Evolutionary conservation across 1,140 invertebrate species (phyloP).

Genomic region (Heliothis virescens): DNA sequence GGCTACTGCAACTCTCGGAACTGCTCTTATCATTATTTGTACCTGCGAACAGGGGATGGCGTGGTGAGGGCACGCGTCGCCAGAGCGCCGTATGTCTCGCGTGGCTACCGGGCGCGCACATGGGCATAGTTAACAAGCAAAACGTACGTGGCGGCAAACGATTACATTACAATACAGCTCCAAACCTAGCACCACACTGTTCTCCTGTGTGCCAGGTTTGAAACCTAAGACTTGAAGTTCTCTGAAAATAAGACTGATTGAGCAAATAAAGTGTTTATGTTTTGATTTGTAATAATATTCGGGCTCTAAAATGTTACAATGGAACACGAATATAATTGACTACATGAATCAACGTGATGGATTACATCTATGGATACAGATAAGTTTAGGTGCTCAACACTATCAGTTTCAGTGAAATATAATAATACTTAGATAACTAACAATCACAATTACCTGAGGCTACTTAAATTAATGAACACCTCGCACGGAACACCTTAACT

Average conservation of each 20-base stretch:
- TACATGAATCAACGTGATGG: conserved; percentile 74
- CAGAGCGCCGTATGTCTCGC: conserved; percentile 40
- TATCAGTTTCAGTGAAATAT: conserved; percentile 66
- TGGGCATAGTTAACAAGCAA: conserved; percentile 54
- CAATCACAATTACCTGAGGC: conserved; percentile 56
- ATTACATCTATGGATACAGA: conserved; percentile 68
- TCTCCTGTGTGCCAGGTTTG: conserved; percentile 53
- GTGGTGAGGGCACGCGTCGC: conserved; percentile 57
- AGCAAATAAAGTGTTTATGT: conserved; percentile 47
- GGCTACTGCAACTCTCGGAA: conserved; percentile 88
- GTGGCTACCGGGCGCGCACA: conserved; percentile 71
- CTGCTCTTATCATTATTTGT: conserved; percentile 87
- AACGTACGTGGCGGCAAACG: conserved; percentile 52
- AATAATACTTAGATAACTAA: conserved; percentile 59
- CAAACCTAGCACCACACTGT: conserved; percentile 55
- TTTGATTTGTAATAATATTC: conserved; percentile 38
- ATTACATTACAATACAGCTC: conserved; percentile 37
- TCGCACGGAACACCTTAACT: conserved; percentile 86
- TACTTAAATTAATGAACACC: conserved; percentile 61
- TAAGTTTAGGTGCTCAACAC: conserved; percentile 80
- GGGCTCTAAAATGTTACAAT: conserved; percentile 54
- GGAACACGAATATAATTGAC: conserved; percentile 59
- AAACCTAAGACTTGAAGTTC: conserved; percentile 42
- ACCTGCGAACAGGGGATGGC: conserved; percentile 78
- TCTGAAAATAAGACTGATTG: conserved; percentile 55